Percentiles rank a stretch among this genome's conserved stretches.
Conservation (phyloP, 2,113 vertebrate genomes). For the Dicrurus megarhynchus region DNA sequence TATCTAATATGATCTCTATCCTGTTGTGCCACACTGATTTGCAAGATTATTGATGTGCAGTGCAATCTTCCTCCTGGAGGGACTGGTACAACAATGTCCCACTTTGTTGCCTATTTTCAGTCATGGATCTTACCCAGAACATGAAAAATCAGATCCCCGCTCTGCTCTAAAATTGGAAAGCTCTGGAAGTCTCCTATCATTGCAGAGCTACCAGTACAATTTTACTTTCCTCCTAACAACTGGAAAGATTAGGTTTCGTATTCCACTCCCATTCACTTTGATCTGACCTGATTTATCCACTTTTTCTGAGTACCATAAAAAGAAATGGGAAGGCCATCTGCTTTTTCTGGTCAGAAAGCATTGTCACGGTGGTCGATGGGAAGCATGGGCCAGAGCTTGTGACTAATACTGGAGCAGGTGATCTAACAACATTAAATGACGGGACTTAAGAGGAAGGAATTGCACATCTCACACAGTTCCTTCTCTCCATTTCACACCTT, state of each 20-base stretch:
- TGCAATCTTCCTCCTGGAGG: slow-evolving; percentile 31
- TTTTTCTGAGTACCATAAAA: background rate
- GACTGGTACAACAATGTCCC: background rate
- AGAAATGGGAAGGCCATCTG: background rate
- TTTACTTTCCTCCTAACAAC: background rate
- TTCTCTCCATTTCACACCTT: background rate
- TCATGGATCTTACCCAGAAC: background rate
- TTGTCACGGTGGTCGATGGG: background rate
- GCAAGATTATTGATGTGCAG: background rate
- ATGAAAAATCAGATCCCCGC: background rate
- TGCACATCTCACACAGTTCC: background rate
- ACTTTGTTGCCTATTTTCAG: background rate
- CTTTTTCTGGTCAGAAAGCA: background rate
- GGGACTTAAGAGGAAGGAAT: background rate
- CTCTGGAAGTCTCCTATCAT: background rate
- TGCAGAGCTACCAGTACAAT: background rate
- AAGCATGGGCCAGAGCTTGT: background rate
- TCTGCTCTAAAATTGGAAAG: background rate
- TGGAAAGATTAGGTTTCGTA: background rate
- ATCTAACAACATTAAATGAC: background rate
- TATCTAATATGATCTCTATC: slow-evolving; percentile 54
- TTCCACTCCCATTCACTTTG: background rate
- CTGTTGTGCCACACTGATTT: slow-evolving; percentile 29
- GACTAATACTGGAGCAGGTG: background rate
- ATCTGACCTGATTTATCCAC: background rate